Conservation (phyloP, 2,888 invertebrate species). For the Bugula neritina region DNA sequence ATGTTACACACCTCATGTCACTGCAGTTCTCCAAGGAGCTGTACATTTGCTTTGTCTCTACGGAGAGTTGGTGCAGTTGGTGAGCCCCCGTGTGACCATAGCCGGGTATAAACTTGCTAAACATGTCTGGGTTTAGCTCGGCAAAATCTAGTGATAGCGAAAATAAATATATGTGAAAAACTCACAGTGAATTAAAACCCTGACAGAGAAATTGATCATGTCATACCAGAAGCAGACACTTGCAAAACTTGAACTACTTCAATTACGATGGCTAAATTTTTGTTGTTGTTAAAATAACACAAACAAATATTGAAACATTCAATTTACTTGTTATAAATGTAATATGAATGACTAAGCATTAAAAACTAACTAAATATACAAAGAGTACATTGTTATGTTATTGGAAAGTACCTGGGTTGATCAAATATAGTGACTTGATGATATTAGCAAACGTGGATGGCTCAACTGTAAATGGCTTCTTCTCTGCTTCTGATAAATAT, state of each 20-base stretch:
- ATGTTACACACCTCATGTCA: too few species aligned
- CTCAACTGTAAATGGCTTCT: constrained; percentile 11
- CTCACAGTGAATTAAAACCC: too few species aligned
- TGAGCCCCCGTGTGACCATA: not conserved
- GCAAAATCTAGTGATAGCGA: not conserved
- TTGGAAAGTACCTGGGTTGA: not conserved
- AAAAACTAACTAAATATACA: too few species aligned
- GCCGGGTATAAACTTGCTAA: constrained; percentile 12
- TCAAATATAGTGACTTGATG: not conserved
- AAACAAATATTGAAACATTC: too few species aligned
- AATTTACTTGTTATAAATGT: too few species aligned
- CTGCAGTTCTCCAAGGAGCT: not conserved
- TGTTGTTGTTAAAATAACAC: too few species aligned
- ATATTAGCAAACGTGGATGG: not conserved
- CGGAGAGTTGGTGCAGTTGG: not conserved
- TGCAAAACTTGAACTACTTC: too few species aligned
- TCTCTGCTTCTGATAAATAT: not conserved
- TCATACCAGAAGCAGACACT: too few species aligned
- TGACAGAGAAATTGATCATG: too few species aligned
- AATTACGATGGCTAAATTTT: too few species aligned
- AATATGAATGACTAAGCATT: not conserved
- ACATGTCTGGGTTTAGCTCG: not conserved
- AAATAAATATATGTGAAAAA: too few species aligned
- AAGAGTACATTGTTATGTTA: too few species aligned
- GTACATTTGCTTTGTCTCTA: not conserved